Conservation (phyloP, 2,113 vertebrate species). For the Macquaria australasica region DNA sequence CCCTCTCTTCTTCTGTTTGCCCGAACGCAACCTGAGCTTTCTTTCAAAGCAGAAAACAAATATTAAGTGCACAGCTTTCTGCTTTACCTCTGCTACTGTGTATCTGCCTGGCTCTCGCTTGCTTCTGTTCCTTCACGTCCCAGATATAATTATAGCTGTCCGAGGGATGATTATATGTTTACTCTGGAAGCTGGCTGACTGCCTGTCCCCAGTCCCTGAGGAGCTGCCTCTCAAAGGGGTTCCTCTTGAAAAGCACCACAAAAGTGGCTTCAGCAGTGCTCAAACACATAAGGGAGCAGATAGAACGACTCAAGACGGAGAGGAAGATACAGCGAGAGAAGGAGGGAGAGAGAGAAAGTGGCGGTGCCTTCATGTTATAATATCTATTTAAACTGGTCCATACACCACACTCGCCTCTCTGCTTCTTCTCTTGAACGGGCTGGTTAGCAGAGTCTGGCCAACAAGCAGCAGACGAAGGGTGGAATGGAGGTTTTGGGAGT, state of each 20-base stretch:
- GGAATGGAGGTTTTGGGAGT: conserved; percentile 61
- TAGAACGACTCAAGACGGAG: conserved; percentile 30
- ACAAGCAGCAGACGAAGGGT: conserved; percentile 38
- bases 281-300: conserved; percentile 53
- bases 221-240: conserved; percentile 81
- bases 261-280: conserved; percentile 61
- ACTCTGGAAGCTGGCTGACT: conserved; percentile 90
- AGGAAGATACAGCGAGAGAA: conserved; percentile 23
- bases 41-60: conserved; percentile 83
- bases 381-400: conserved; percentile 65
- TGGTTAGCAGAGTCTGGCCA: conserved; percentile 54
- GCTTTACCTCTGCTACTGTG: conserved; percentile 87
- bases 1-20: conserved; percentile 56
- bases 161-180: conserved; percentile 92
- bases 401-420: conserved; percentile 51
- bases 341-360: conserved; percentile 30
- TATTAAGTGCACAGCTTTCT: conserved; percentile 79
- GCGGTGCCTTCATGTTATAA: conserved; percentile 43
- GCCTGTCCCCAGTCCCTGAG: conserved; percentile 84
- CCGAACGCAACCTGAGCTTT: conserved; percentile 69
- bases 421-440: conserved; percentile 40
- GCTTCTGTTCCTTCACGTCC: conserved; percentile 88
- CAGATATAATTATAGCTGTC: conserved; percentile 89
- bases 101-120: conserved; percentile 72
- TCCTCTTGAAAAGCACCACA: conserved; percentile 83